These are phyloP conservation scores for Muschampia plurimacula DNA, from an alignment of 2,888 invertebrate genomes.

Conservation along the genomic window DNA sequence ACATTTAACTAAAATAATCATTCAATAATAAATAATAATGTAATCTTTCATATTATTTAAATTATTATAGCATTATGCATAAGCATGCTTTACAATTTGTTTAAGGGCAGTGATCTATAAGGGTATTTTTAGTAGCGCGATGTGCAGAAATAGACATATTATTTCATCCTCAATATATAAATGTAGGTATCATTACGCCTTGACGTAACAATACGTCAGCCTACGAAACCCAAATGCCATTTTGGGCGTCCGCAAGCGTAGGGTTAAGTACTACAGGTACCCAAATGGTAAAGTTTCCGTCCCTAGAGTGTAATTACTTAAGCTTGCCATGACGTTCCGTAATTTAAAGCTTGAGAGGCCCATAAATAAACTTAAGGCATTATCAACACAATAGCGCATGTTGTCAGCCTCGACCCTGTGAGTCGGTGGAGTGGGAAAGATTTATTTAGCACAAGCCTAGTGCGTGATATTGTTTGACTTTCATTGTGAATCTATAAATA, in stretches of 20 bases:
- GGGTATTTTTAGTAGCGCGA: not conserved
- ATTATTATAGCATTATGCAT: too few relatives aligned
- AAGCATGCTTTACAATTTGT: too few relatives aligned
- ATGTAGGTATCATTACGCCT: not conserved
- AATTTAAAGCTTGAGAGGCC: conserved; percentile 27
- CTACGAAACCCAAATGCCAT: conserved; percentile 6
- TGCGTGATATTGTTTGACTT: not conserved
- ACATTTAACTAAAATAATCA: too few relatives aligned
- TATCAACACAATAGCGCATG: conserved; percentile 36
- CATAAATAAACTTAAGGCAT: conserved; percentile 33
- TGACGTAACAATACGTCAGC: conserved; percentile 3
- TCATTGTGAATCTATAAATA: not conserved
- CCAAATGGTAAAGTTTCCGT: conserved; percentile 31
- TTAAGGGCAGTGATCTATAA: too few relatives aligned
- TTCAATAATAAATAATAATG: too few relatives aligned
- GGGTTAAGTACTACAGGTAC: conserved; percentile 29
- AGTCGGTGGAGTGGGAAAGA: not conserved
- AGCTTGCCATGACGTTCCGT: conserved; percentile 30
- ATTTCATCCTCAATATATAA: not conserved
- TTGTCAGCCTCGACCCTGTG: conserved; percentile 23
- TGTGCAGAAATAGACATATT: not conserved
- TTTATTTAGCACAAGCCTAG: not conserved
- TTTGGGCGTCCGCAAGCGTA: not conserved
- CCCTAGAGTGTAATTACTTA: conserved; percentile 34
- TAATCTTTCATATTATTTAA: too few relatives aligned